Conservation (phyloP, 2,113 vertebrate genomes). For the Pteropus alecto region DNA sequence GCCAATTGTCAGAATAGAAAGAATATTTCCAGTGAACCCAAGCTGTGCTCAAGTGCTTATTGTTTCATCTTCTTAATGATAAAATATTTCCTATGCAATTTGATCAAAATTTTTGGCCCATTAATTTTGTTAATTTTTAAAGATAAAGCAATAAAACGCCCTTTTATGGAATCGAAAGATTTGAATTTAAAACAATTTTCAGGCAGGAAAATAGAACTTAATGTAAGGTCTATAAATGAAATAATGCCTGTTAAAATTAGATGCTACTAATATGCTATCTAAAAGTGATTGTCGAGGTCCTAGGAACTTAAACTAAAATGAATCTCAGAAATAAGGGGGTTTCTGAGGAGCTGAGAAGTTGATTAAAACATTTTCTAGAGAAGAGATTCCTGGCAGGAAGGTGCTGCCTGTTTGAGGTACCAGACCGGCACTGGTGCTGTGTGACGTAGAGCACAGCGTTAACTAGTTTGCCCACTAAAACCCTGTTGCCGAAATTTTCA, state of each 20-base stretch:
- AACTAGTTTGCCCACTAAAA: neutral
- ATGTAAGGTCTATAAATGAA: neutral
- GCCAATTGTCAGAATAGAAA: neutral
- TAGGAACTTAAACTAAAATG: neutral
- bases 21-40: neutral
- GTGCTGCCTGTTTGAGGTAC: neutral
- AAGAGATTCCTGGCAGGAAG: neutral
- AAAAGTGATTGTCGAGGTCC: neutral
- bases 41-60: neutral
- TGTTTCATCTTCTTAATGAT: neutral
- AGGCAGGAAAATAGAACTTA: neutral
- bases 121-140: neutral
- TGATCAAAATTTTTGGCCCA: neutral
- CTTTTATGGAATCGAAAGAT: neutral
- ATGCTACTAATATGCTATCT: neutral
- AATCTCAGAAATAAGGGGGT: neutral
- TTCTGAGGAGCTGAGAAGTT: neutral
- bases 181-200: neutral
- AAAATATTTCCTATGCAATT: neutral
- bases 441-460: fast-evolving
- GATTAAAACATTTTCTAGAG: neutral
- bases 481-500: neutral
- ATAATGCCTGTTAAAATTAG: neutral
- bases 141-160: neutral
- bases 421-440: neutral